Base-by-base conservation (phyloP, 2,888 invertebrate species). In the Rhopalosiphum nymphaeae region DNA sequence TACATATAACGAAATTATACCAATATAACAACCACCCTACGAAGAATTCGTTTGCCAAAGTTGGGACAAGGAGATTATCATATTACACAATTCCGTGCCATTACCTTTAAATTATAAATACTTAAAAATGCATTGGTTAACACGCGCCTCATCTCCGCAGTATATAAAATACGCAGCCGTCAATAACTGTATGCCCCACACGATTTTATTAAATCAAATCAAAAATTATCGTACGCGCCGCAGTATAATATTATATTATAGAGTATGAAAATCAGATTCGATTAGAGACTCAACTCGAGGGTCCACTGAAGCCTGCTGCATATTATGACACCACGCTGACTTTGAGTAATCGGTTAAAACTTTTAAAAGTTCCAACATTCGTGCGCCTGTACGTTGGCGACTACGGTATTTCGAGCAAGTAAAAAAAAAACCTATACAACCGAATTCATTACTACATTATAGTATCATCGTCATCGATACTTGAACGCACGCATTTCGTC, bases 1-100 rank as follows among this genome's bases (percentile, higher is more conserved):
- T 36, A 21, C 86, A 44, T 49, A 88, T 93, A 93, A 93, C 92
- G 67, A 93, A 93, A 93, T 93, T 93, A 93, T 78, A 78, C 53
- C 61, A 89, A 91, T 91, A 93, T 93, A 93, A 89, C 87, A 67
- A n/a, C 88, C 92, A 44, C 88, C 88, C 49, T 29, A 85, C 36
- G 44, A 36, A 49, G n/a, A 42, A 92, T 61, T 36, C 61, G 61
- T 88, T 92, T 53, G 42, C 49, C 87, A 78, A 92, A 57, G 89
- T 89, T 61, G 88, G 88, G 92, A 78, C 42, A 44, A 42, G 56
- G 13, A 29, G 78, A 89, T 93, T 67, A 93, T 93, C 67, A 44
- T 42, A 78, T 93, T 93, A 93, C 78, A 93, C 53, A 56, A 78
- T 93, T 89, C 56, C 44, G 44, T 53, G 44, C 46, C 88, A 78